phyloP scores from a whole-genome alignment of 1,140 invertebrate species.

The Melanaphis sacchari region DNA sequence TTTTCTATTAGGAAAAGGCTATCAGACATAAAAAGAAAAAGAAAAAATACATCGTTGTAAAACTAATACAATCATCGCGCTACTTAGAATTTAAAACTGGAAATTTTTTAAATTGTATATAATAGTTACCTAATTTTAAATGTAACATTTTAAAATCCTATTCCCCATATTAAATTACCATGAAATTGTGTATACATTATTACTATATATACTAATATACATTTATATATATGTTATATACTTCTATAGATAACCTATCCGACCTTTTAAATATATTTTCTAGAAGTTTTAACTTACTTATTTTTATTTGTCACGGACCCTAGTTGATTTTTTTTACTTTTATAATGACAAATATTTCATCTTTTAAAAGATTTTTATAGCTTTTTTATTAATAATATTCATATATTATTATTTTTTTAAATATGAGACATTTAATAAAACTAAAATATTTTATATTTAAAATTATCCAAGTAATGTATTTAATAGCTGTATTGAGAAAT shows the following conservation, averaged over 20 bases:
- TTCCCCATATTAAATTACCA: background rate
- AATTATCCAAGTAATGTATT: background rate
- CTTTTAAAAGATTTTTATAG: background rate
- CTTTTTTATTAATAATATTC: background rate
- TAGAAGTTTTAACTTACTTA: background rate
- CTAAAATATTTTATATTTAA: background rate
- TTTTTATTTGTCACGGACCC: background rate
- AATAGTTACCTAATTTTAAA: background rate
- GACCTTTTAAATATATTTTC: background rate
- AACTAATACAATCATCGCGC: background rate
- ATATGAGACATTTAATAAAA: background rate
- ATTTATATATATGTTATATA: background rate
- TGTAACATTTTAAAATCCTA: background rate
- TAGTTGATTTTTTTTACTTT: background rate
- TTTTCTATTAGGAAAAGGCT: background rate
- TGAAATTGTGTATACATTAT: background rate
- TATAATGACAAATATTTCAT: background rate
- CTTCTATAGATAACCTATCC: slow-evolving; percentile 26
- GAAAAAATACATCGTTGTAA: background rate
- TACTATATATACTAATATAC: too few relatives aligned
- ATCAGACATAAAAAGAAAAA: background rate
- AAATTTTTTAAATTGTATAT: background rate
- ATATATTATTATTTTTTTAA: background rate
- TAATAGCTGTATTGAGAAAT: background rate
- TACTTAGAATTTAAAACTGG: background rate